Evolutionary conservation across 92 coral and sea anemone species (phyloP).

Genomic region (Muricea muricata): DNA sequence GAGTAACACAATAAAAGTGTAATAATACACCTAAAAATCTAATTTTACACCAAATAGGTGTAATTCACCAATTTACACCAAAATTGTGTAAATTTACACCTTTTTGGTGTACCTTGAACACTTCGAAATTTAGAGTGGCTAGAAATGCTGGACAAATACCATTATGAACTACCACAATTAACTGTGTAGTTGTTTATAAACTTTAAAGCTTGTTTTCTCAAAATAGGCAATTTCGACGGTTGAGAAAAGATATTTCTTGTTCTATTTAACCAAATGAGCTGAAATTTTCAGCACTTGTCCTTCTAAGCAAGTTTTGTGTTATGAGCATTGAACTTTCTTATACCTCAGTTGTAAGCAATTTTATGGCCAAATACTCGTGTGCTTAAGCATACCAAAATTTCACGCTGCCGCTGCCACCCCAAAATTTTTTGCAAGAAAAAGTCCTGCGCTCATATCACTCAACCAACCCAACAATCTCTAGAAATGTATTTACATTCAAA

Average conservation of each 20-base stretch:
- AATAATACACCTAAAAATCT: slow-evolving; percentile 17
- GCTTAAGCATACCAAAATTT: neutral
- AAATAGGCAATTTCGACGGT: slow-evolving; percentile 24
- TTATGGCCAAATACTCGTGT: slow-evolving; percentile 17
- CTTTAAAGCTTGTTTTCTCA: slow-evolving; percentile 50
- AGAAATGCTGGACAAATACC: neutral
- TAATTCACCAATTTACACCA: slow-evolving; percentile 17
- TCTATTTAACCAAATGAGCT: slow-evolving; percentile 49
- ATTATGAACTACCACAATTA: no score
- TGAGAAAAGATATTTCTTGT: slow-evolving; percentile 61
- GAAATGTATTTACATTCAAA: slow-evolving; percentile 34
- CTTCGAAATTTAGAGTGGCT: slow-evolving; percentile 14
- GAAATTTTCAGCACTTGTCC: slow-evolving; percentile 45
- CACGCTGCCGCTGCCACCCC: slow-evolving; percentile 1
- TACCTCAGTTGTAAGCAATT: slow-evolving; percentile 29
- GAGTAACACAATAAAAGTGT: slow-evolving; percentile 18
- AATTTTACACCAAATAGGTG: neutral
- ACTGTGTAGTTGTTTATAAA: slow-evolving; percentile 26
- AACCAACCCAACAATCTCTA: slow-evolving; percentile 24
- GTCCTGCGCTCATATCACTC: slow-evolving; percentile 54
- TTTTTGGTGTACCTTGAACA: slow-evolving; percentile 9
- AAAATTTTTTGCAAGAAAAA: slow-evolving; percentile 31
- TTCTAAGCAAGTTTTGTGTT: slow-evolving; percentile 29
- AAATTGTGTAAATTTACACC: slow-evolving; percentile 35
- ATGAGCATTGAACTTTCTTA: slow-evolving; percentile 33